These are phyloP conservation scores for Lacerta agilis DNA, from an alignment of 2,797 vertebrate species.

Conservation along the genomic window DNA sequence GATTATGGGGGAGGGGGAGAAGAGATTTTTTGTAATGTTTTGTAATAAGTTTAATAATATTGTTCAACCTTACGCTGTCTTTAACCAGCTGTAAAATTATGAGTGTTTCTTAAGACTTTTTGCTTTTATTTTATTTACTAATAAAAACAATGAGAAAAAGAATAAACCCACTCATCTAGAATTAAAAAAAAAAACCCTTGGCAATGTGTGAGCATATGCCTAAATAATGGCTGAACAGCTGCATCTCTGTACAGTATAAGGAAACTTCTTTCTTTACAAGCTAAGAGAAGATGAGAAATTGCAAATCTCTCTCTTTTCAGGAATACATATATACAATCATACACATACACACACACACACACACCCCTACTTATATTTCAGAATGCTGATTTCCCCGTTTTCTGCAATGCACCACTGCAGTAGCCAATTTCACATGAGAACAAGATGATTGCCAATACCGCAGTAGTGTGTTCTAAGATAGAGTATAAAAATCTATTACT, in stretches of 20 bases:
- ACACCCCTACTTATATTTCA: background rate
- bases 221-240: slow-evolving; percentile 36
- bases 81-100: too few relatives aligned
- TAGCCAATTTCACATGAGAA: slow-evolving; percentile 62
- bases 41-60: too few relatives aligned
- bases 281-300: background rate
- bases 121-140: too few relatives aligned
- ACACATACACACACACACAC: background rate
- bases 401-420: slow-evolving; percentile 81
- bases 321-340: background rate
- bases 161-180: background rate
- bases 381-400: slow-evolving; percentile 60
- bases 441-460: slow-evolving; percentile 65
- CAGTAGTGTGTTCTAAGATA: slow-evolving; percentile 57
- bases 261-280: slow-evolving; percentile 3
- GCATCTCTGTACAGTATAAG: background rate
- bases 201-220: slow-evolving; percentile 39
- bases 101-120: too few relatives aligned
- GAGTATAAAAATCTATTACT: slow-evolving; percentile 68
- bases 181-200: slow-evolving; percentile 44
- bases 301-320: slow-evolving; percentile 1
- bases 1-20: too few relatives aligned
- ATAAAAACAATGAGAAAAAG: too few relatives aligned
- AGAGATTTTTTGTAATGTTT: too few relatives aligned
- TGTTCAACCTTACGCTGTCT: too few relatives aligned